These are phyloP conservation scores for Smutsia temminckii DNA, from an alignment of 2,797 vertebrate genomes.

Conservation along the genomic window DNA sequence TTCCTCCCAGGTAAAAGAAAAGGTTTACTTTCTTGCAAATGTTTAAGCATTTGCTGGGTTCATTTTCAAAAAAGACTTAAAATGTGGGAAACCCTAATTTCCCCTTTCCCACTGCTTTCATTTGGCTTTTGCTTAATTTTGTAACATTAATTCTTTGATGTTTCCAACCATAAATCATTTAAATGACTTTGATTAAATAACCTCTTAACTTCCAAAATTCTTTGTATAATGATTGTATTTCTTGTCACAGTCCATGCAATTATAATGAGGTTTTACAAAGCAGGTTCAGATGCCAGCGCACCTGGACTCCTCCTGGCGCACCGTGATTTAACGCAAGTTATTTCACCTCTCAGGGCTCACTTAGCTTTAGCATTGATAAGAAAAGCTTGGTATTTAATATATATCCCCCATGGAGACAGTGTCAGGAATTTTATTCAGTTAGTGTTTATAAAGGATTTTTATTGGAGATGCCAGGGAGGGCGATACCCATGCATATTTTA, in stretches of 20 bases:
- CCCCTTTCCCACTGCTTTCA: not conserved
- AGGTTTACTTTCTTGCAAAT: slow-evolving; percentile 5
- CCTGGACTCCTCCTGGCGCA: slow-evolving; percentile 34
- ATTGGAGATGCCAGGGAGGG: not conserved
- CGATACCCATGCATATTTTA: not conserved
- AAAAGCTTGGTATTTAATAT: slow-evolving; percentile 48
- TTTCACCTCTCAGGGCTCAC: slow-evolving; percentile 58
- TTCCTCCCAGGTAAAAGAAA: slow-evolving; percentile 14
- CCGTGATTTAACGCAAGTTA: slow-evolving; percentile 22
- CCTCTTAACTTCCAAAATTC: slow-evolving; percentile 56
- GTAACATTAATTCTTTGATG: slow-evolving; percentile 71
- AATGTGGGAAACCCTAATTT: slow-evolving; percentile 29
- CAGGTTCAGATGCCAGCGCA: slow-evolving; percentile 25
- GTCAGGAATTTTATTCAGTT: slow-evolving; percentile 27
- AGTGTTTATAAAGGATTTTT: slow-evolving; percentile 51
- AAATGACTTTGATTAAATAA: slow-evolving; percentile 71
- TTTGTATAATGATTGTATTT: slow-evolving; percentile 51
- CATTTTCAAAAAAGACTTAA: slow-evolving; percentile 25
- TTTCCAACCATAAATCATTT: slow-evolving; percentile 72
- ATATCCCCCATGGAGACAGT: not conserved
- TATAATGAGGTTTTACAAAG: slow-evolving; percentile 57
- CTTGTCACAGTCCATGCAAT: slow-evolving; percentile 51
- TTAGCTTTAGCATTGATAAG: slow-evolving; percentile 53
- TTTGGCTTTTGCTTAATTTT: slow-evolving; percentile 65
- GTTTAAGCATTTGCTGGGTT: slow-evolving; percentile 21